These are phyloP conservation scores for Lepidotrigona ventralis DNA, from an alignment of 1,140 invertebrate species.

Conservation along the genomic window DNA sequence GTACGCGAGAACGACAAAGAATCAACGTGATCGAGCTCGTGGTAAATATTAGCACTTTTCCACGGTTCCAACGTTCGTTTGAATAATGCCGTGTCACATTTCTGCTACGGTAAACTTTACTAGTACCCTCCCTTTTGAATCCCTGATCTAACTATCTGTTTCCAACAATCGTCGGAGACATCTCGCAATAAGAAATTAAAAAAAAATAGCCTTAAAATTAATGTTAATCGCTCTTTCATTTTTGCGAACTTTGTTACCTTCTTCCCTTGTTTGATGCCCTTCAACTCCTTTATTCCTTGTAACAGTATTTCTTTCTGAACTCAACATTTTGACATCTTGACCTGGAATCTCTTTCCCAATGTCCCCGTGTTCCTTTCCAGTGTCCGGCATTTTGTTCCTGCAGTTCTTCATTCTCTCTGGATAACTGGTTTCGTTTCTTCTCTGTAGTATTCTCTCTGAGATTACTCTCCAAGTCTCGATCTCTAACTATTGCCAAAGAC, in stretches of 20 bases:
- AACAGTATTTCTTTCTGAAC: neutral
- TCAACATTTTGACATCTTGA: neutral
- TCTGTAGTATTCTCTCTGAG: no score
- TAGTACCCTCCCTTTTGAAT: neutral
- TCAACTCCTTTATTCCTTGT: neutral
- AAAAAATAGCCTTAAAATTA: neutral
- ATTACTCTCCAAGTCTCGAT: neutral
- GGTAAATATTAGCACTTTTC: slow-evolving; percentile 11
- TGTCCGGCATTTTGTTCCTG: neutral
- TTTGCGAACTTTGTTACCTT: neutral
- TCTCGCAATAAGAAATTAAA: neutral
- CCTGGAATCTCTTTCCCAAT: neutral
- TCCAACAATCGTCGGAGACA: neutral
- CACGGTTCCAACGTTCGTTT: neutral
- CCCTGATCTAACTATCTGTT: neutral
- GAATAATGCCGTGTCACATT: neutral
- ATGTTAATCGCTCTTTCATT: neutral
- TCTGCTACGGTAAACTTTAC: neutral
- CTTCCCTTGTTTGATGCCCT: neutral
- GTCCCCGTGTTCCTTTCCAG: neutral
- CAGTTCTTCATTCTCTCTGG: neutral
- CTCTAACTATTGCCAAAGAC: no score
- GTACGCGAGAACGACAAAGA: neutral
- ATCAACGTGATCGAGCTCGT: neutral
- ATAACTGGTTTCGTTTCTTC: neutral